Evolutionary conservation across 1,140 invertebrate species (phyloP), one percentile per base, ranked within the genome.

Genomic region (Metaphire vulgaris): DNA sequence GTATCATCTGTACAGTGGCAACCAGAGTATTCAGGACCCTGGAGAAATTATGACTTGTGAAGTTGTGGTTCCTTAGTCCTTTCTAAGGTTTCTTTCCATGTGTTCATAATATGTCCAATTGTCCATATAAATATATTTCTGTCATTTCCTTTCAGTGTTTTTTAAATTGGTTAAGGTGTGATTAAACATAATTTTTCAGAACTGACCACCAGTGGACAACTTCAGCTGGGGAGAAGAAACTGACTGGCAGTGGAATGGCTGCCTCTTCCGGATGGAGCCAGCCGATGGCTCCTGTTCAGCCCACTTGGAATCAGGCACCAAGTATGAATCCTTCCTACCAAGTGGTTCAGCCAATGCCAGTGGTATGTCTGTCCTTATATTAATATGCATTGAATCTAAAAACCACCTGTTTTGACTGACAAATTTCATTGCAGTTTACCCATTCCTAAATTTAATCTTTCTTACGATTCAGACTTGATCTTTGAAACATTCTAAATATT

Each of bases 161-260:
- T n/a, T n/a, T n/a, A n/a, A n/a, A n/a, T n/a, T n/a, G n/a, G n/a
- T n/a, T n/a, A n/a, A n/a, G n/a, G n/a, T n/a, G n/a, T n/a, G n/a
- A n/a, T n/a, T n/a, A n/a, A n/a, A n/a, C n/a, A n/a, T n/a, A n/a
- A n/a, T n/a, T 56, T 72, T 34, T 2, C 33, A 72, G 71, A 33
- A 72, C 71, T 33, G 71, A 72, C 26, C 71, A 72, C 29, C 71
- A 72, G 29, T 72, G 71, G 71, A 33, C 71, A 56, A 56, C 41
- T 12, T 56, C 41, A 56, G 41, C 21, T 56, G 71, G 71, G 2
- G 71, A 72, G 32, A 72, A 72, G 29, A 72, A 72, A 28, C 34
- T 72, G 33, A 72, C 71, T 12, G 71, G 71, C 2, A 33, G 71
- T 1, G 34, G 41, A 56, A 56, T 21, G 14, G 21, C 2, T 16